A percentile compares a stretch with the other conserved stretches of the same genome.
Evolutionary conservation across 1,140 invertebrate genomes (phyloP).

Genomic region (Drosophila murphyi): DNA sequence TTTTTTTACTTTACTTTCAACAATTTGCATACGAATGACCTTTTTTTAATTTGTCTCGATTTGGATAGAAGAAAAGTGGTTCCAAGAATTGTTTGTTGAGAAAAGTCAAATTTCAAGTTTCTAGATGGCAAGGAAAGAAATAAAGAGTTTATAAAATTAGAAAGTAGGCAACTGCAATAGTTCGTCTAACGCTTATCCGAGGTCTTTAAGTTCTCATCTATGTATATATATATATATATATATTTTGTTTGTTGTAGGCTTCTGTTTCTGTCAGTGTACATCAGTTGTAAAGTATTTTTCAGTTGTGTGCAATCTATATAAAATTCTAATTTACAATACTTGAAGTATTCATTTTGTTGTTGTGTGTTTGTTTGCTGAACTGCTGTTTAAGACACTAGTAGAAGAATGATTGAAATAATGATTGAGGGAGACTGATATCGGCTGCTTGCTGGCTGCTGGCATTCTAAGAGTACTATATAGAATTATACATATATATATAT

Average conservation of each 20-base stretch:
- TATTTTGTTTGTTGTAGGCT: constrained; percentile 31
- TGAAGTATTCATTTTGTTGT: constrained; percentile 52
- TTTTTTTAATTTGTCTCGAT: constrained; percentile 1
- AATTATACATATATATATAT: constrained; percentile 33
- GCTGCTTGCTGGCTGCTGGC: constrained; percentile 37
- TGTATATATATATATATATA: constrained; percentile 23
- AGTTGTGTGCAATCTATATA: constrained; percentile 70
- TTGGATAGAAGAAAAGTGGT: background rate
- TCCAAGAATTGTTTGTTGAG: constrained; percentile 12
- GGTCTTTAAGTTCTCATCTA: constrained; percentile 53
- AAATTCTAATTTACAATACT: constrained; percentile 74
- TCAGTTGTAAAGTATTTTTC: constrained; percentile 52
- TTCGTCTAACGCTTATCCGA: constrained; percentile 47
- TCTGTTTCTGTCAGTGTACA: constrained; percentile 70
- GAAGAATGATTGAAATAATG: constrained; percentile 48
- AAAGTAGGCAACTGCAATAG: constrained; percentile 32
- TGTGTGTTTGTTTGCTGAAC: constrained; percentile 37
- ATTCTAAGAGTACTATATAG: constrained; percentile 45
- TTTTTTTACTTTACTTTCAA: constrained; percentile 1
- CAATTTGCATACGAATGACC: constrained; percentile 35
- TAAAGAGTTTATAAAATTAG: constrained; percentile 20
- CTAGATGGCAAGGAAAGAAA: constrained; percentile 2
- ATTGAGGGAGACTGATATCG: constrained; percentile 19
- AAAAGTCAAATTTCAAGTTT: background rate
- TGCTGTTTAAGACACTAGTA: constrained; percentile 80